Conservation (phyloP, 2,797 vertebrate species). For the Notolabrus celidotus region DNA sequence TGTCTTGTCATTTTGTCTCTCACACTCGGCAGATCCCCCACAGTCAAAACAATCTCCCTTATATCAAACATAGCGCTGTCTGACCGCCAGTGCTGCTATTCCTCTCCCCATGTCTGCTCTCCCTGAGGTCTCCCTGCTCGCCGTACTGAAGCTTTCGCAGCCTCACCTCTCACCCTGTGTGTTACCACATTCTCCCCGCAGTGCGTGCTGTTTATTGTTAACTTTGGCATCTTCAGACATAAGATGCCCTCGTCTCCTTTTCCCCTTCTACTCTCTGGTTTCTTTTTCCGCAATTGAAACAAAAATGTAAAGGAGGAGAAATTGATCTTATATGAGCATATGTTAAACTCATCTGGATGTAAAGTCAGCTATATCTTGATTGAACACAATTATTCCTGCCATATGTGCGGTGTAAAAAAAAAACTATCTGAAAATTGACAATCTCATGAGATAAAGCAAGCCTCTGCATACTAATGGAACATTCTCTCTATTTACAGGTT, state of each 20-base stretch:
- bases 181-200: constrained; percentile 56
- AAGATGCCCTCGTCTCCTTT: constrained; percentile 30
- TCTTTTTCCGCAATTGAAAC: constrained; percentile 39
- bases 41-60: constrained; percentile 65
- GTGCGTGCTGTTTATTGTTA: constrained; percentile 71
- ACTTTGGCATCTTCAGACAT: constrained; percentile 68
- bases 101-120: constrained; percentile 21
- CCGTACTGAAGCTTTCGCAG: constrained; percentile 47
- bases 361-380: constrained; percentile 47
- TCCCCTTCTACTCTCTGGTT: constrained; percentile 31
- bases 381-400: constrained; percentile 63
- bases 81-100: constrained; percentile 21
- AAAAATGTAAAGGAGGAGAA: constrained; percentile 36
- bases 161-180: constrained; percentile 65
- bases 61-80: constrained; percentile 45
- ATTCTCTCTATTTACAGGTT: constrained; percentile 17
- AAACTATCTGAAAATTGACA: constrained; percentile 42
- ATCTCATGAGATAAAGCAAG: constrained; percentile 58
- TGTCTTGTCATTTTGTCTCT: constrained; percentile 46
- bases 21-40: constrained; percentile 58
- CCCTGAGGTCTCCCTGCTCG: constrained; percentile 57
- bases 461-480: constrained; percentile 31
- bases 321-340: constrained; percentile 39
- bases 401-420: constrained; percentile 44
- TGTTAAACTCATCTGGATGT: constrained; percentile 61